Evolutionary conservation across 2,797 vertebrate genomes (phyloP).

Genomic region (Passerculus sandwichensis): DNA sequence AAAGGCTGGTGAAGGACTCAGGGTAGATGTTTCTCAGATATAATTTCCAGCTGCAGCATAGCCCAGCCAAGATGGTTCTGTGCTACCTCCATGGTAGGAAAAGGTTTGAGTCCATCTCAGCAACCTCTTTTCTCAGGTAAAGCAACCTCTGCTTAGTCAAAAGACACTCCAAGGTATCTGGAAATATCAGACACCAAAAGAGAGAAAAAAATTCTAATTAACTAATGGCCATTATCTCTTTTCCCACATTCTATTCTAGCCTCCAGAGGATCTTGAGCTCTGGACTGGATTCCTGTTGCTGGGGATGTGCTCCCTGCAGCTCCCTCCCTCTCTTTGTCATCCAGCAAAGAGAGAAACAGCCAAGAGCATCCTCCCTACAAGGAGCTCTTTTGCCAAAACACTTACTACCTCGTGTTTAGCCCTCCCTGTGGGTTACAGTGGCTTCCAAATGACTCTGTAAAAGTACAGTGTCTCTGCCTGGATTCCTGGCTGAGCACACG

Average conservation of each 20-base stretch:
- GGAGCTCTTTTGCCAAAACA: not conserved
- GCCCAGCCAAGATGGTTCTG: not conserved
- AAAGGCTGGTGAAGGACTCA: not conserved
- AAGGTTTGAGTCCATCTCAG: not conserved
- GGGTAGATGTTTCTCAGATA: not conserved
- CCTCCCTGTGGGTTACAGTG: not conserved
- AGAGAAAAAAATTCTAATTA: not conserved
- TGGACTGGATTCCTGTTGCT: not conserved
- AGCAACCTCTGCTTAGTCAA: not conserved
- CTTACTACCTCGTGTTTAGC: not conserved
- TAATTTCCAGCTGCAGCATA: not conserved
- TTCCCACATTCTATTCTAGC: not conserved
- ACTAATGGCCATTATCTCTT: not conserved
- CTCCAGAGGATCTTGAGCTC: not conserved
- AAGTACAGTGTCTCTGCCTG: not conserved
- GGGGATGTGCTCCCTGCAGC: not conserved
- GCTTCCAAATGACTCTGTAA: not conserved
- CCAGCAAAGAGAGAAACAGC: not conserved
- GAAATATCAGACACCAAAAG: not conserved
- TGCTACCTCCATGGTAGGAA: not conserved
- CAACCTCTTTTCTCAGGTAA: not conserved
- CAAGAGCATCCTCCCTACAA: not conserved
- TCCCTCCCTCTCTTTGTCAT: not conserved
- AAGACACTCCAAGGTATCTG: not conserved
- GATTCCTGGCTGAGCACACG: not conserved